Conservation (phyloP, 1,140 invertebrate genomes). For the Brachionus paranguensis region DNA sequence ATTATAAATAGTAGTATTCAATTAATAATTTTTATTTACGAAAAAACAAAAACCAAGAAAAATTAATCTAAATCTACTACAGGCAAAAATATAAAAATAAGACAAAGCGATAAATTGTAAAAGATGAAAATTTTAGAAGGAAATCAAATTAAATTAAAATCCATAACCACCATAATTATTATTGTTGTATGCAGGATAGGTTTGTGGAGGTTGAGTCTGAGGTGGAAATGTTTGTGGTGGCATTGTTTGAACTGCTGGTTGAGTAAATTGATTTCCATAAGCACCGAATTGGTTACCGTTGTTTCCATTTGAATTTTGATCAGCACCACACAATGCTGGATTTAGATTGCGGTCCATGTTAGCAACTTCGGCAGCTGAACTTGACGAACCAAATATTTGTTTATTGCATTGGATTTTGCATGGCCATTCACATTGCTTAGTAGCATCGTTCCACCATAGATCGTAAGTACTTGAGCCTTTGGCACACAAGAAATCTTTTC, state of each 20-base stretch:
- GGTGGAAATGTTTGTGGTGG: neutral
- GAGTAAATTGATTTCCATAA: slow-evolving; percentile 7
- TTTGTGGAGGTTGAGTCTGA: neutral
- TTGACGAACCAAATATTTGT: neutral
- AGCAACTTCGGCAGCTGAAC: neutral
- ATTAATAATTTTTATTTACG: too few species aligned
- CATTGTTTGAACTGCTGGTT: neutral
- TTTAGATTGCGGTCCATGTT: neutral
- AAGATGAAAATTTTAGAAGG: neutral
- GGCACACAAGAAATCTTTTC: slow-evolving; percentile 35
- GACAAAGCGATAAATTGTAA: neutral
- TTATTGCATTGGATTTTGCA: slow-evolving; percentile 27
- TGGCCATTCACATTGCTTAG: slow-evolving; percentile 37
- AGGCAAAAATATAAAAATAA: neutral
- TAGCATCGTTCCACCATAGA: slow-evolving; percentile 38
- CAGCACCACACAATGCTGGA: neutral
- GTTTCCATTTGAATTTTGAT: neutral
- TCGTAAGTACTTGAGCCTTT: slow-evolving; percentile 33
- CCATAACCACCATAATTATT: slow-evolving; percentile 34
- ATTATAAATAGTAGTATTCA: too few species aligned
- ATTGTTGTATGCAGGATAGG: neutral
- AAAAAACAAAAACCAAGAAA: too few species aligned
- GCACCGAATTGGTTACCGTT: neutral
- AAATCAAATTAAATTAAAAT: neutral
- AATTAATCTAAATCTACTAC: too few species aligned